phyloP scores from a whole-genome alignment of 2,888 invertebrate genomes.

The Volucella inanis region DNA sequence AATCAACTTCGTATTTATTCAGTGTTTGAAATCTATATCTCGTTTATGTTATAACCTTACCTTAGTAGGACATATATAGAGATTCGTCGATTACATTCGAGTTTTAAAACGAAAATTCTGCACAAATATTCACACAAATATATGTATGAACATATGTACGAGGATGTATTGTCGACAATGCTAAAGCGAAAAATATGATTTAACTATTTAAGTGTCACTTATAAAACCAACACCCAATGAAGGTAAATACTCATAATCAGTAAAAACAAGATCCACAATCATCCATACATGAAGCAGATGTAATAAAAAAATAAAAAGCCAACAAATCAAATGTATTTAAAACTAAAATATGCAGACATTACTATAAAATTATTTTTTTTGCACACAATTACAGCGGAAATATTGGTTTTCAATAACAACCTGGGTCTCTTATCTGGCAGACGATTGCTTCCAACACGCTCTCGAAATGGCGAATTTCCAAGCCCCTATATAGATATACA shows the following conservation, averaged over 20 bases:
- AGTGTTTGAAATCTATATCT: too few relatives aligned
- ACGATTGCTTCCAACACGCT: conserved; percentile 94
- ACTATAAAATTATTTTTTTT: conserved; percentile 25
- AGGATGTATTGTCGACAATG: conserved; percentile 17
- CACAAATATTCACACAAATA: background rate
- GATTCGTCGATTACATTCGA: too few relatives aligned
- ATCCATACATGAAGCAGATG: conserved; percentile 7
- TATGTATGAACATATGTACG: background rate
- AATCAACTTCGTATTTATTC: too few relatives aligned
- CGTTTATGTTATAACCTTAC: too few relatives aligned
- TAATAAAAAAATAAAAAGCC: conserved; percentile 33
- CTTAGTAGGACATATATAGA: too few relatives aligned
- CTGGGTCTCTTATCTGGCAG: conserved; percentile 93
- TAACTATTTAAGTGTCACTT: conserved; percentile 7
- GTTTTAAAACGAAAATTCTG: too few relatives aligned
- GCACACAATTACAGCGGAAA: conserved; percentile 59
- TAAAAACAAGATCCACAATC: conserved; percentile 46
- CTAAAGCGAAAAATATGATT: conserved; percentile 12
- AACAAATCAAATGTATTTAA: conserved; percentile 33
- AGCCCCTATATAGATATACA: conserved; percentile 83
- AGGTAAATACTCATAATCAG: conserved; percentile 16
- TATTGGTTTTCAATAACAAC: conserved; percentile 84
- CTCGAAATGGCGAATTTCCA: conserved; percentile 92
- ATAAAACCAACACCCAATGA: conserved; percentile 52
- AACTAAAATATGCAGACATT: conserved; percentile 35